Evolutionary conservation across 1,140 invertebrate genomes (phyloP).

Genomic region (Drosophila virilis): DNA sequence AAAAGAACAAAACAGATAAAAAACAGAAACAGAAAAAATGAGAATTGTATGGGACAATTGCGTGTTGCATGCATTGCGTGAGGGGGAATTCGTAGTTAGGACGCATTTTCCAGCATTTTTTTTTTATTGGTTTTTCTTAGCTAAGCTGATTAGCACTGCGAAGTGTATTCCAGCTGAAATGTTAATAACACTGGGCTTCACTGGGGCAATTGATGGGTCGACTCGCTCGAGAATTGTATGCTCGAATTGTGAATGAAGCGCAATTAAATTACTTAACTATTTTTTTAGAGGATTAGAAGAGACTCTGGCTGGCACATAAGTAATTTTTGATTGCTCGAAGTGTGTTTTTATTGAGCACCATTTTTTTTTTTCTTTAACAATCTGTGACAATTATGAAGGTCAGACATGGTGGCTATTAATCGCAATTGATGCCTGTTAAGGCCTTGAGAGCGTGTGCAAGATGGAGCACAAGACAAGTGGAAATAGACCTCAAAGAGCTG

Average conservation of each 20-base stretch:
- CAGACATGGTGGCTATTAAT: not conserved
- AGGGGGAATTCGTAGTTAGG: not conserved
- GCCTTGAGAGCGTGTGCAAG: too few species aligned
- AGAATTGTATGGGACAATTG: constrained; percentile 41
- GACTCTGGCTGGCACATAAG: constrained; percentile 8
- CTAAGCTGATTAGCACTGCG: constrained; percentile 62
- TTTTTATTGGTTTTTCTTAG: constrained; percentile 46
- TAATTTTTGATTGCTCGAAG: constrained; percentile 29
- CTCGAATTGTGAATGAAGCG: constrained; percentile 14
- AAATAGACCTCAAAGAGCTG: not conserved
- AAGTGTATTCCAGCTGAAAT: constrained; percentile 50
- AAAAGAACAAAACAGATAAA: not conserved
- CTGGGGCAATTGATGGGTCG: too few species aligned
- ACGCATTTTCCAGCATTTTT: not conserved
- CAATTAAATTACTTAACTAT: constrained; percentile 21
- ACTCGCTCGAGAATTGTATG: not conserved
- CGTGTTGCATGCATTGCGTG: constrained; percentile 53
- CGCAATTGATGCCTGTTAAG: too few species aligned
- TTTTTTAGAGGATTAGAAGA: constrained; percentile 4
- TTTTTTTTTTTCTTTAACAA: not conserved
- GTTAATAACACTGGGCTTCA: constrained; percentile 28
- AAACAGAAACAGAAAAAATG: constrained; percentile 3
- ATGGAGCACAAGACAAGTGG: not conserved
- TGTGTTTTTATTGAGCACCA: constrained; percentile 1
- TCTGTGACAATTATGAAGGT: constrained; percentile 28